Evolutionary conservation across 2,888 invertebrate genomes (phyloP).

Genomic region (Elmis aenea): DNA sequence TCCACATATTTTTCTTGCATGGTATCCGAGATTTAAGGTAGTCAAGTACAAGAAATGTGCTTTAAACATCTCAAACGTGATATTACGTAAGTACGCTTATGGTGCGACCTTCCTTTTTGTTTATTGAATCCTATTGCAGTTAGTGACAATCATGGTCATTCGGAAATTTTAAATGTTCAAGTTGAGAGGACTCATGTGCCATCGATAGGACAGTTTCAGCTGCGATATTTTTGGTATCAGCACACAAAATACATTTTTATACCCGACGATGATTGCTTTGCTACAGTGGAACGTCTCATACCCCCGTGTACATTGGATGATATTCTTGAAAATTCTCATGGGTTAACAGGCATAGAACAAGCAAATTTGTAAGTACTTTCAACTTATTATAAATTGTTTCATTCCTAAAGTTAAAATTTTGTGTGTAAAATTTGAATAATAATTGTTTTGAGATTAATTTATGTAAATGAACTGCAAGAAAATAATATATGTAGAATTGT

Average conservation of each 20-base stretch:
- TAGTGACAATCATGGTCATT: slow-evolving; percentile 48
- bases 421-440: neutral
- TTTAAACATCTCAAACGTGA: slow-evolving; percentile 52
- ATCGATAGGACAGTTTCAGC: slow-evolving; percentile 15
- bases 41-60: slow-evolving; percentile 54
- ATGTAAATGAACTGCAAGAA: too few species aligned
- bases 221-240: slow-evolving; percentile 54
- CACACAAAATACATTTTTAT: slow-evolving; percentile 56
- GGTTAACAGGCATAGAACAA: slow-evolving; percentile 53
- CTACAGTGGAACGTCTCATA: slow-evolving; percentile 49
- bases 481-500: too few species aligned
- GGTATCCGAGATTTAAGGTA: slow-evolving; percentile 53
- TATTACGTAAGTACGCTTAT: slow-evolving; percentile 54
- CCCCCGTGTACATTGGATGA: slow-evolving; percentile 45
- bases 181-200: slow-evolving; percentile 48
- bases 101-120: slow-evolving; percentile 11
- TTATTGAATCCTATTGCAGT: slow-evolving; percentile 41
- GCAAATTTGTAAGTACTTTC: slow-evolving; percentile 52
- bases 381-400: neutral
- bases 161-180: slow-evolving; percentile 46
- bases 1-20: slow-evolving; percentile 54
- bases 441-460: too few species aligned
- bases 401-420: neutral
- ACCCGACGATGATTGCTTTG: slow-evolving; percentile 48
- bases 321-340: slow-evolving; percentile 51